Evolutionary conservation across 2,888 invertebrate species (phyloP), one percentile per base, ranked within the genome.

Genomic region (Brenthis daphne): DNA sequence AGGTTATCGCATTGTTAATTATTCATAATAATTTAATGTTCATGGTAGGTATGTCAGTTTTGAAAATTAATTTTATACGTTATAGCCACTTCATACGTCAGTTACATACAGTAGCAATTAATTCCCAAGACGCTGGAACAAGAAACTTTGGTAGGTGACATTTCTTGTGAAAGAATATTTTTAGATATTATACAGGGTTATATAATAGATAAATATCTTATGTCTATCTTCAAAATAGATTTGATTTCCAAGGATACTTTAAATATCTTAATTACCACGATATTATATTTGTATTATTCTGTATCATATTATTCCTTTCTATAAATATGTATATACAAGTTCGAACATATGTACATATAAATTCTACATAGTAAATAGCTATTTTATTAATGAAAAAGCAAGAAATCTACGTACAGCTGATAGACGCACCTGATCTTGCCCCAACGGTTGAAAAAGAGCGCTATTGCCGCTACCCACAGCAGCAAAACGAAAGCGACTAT

Each of bases 361-460:
- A 66, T 51, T 33, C 48, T 56, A 37, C 50, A 60, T 54, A 33
- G 47, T 68, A 71, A 47, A 50, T 29, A 69, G 60, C 65, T 64
- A 69, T 66, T 20, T 20, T 51, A 5, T 14, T 60, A 71, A 70
- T 63, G 73, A 80, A 43, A 43, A 81, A 76, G 77, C 76, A 79
- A 79, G 77, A 77, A 73, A 79, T 78, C 90, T 90, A 92, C 91
- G 92, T 92, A 92, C 92, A 92, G 90, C 82, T 91, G 89, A 88
- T 92, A 92, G 90, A 91, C 91, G 85, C 89, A 93, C 93, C 93
- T 93, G 84, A 98, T 98, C 94, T 98, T 98, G 82, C 98, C 98
- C 98, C 98, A 98, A 74, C 98, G 96, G 91, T 98, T 98, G 94
- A 98, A 97, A 93, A 98, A 98, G 57, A 98, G 93, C 3, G 97